These are phyloP conservation scores for Chrysaora quinquecirrha DNA, from an alignment of 30 jellyfish, hydroid and myxozoan species.

Conservation along the genomic window DNA sequence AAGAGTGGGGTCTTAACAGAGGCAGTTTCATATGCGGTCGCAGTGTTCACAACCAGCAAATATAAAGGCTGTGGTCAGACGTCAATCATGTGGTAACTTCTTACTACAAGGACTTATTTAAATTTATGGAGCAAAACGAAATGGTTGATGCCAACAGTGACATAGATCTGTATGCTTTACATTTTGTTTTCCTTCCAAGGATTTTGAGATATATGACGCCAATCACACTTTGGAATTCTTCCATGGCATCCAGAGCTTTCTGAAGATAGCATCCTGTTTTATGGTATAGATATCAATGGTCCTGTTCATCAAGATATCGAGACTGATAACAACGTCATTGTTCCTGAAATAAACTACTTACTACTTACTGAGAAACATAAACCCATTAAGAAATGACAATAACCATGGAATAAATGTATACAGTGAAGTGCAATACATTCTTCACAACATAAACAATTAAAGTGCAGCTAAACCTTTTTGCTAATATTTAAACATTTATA, in stretches of 20 bases:
- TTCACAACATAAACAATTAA: background rate
- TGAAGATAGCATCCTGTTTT: constrained; percentile 4
- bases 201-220: constrained; percentile 34
- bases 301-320: constrained; percentile 7
- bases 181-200: constrained; percentile 48
- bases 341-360: background rate
- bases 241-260: constrained; percentile 30
- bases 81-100: constrained; percentile 39
- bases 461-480: no score
- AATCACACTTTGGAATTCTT: constrained; percentile 5
- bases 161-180: constrained; percentile 23
- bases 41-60: constrained; percentile 56
- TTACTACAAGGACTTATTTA: constrained; percentile 30
- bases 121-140: constrained; percentile 36
- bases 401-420: constrained; percentile 12
- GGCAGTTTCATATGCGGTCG: constrained; percentile 58
- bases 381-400: constrained; percentile 11
- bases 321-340: constrained; percentile 28
- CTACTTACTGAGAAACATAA: background rate
- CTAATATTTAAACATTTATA: no score
- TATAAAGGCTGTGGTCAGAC: constrained; percentile 61
- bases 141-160: constrained; percentile 24
- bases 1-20: constrained; percentile 24
- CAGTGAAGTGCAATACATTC: background rate
- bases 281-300: constrained; percentile 29